Base-by-base conservation (phyloP, 2,888 invertebrate genomes). In the Ophioninae sp. region DNA sequence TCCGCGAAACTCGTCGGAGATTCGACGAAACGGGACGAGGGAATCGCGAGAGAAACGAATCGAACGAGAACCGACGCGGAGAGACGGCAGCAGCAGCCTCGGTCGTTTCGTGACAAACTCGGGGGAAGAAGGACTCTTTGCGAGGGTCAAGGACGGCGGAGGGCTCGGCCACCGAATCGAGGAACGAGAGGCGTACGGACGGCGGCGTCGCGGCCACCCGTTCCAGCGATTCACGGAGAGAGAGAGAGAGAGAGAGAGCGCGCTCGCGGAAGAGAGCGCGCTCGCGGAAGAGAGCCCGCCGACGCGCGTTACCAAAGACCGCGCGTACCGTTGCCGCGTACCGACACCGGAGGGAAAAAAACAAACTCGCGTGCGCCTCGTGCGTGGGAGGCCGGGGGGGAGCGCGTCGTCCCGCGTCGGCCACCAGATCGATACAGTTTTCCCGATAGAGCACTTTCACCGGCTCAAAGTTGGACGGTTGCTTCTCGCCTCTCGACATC, bases 201-300 rank as follows among this genome's bases (percentile, higher is more conserved):
- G 69, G 83, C 69, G 71, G 69, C 80, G 69, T 20, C 69, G 69
- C 20, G 75, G 73, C 80, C 80, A 83, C 77, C 77, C 80, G 77
- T 83, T 74, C 78, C 83, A 77, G 80, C 68, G 64, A 68, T 39
- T 58, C 69, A 56, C 30, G 68, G 44, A 69, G 58, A 64, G 65
- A 79, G 39, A 41, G 61, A 75, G 20, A 39, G 30, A 22, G 51
- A 51, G 61, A 61, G 59, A 17, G 39, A 59, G n/a, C 13, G 20
- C 22, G 37, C 37, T 1, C 30, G 74, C n/a, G 51, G 17, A 17
- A 64, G 51, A 51, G 51, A 82, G 79, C 61, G 73, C 76, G 79
- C 79, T 80, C 79, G 76, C 69, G 71, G 79, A 74, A 74, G 58
- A 79, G 63, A 71, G 78, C n/a, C n/a, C n/a, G 2, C 10, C 7